phyloP scores from a whole-genome alignment of 2,888 invertebrate species.

The Keiferia lycopersicella region DNA sequence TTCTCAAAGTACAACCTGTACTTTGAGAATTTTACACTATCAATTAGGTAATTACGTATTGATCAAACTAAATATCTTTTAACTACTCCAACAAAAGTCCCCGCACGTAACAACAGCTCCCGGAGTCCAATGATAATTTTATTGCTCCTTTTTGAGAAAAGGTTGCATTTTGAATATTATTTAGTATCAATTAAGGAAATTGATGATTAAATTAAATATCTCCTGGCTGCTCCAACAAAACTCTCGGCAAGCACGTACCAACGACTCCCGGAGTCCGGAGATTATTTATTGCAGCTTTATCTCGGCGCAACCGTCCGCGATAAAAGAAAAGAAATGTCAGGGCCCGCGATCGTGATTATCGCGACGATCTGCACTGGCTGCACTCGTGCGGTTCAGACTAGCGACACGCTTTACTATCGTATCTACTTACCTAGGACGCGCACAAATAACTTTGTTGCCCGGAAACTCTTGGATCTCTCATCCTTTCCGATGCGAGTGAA shows the following conservation, averaged over 20 bases:
- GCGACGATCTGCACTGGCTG: conserved; percentile 27
- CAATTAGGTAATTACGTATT: no score
- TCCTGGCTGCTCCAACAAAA: conserved; percentile 2
- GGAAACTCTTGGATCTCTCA: no score
- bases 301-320: conserved; percentile 69
- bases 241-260: conserved; percentile 65
- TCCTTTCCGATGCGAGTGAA: no score
- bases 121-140: conserved; percentile 60
- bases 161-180: no score
- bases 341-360: conserved; percentile 74
- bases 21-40: no score
- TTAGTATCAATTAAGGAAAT: no score
- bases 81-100: conserved; percentile 39
- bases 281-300: conserved; percentile 79
- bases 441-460: no score
- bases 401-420: background rate
- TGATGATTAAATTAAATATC: no score
- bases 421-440: no score
- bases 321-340: conserved; percentile 79
- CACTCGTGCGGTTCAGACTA: background rate
- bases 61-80: background rate
- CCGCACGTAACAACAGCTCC: conserved; percentile 64
- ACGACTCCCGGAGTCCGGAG: conserved; percentile 48
- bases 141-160: conserved; percentile 76
- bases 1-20: background rate